Percentiles rank a stretch among this genome's conserved stretches.
Evolutionary conservation across 2,888 invertebrate genomes (phyloP).

Genomic region (Hirtodrosophila duncani): DNA sequence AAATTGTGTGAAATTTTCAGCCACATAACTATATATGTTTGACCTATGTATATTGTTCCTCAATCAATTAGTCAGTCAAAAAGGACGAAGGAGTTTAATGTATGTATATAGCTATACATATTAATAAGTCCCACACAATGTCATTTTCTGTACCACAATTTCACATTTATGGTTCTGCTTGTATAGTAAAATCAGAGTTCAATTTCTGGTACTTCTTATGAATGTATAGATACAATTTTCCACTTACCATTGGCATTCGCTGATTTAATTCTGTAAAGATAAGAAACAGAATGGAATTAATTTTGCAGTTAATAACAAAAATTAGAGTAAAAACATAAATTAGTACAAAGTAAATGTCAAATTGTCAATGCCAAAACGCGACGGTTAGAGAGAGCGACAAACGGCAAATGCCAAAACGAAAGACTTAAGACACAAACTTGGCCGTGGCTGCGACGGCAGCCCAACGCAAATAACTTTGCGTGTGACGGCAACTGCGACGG

Average conservation of each 20-base stretch:
- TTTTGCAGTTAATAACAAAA: slow-evolving; percentile 31
- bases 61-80: too few species aligned
- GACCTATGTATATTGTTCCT: too few species aligned
- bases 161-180: too few species aligned
- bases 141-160: too few species aligned
- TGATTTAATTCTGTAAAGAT: slow-evolving; percentile 78
- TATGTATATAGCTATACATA: too few species aligned
- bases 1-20: too few species aligned
- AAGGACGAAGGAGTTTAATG: too few species aligned
- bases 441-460: not conserved
- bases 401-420: slow-evolving; percentile 61
- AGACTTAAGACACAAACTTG: slow-evolving; percentile 74
- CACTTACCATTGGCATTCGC: slow-evolving; percentile 79
- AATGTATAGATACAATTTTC: slow-evolving; percentile 13
- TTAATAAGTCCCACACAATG: too few species aligned
- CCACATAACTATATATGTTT: too few species aligned
- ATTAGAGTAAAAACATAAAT: slow-evolving; percentile 47
- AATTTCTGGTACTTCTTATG: too few species aligned
- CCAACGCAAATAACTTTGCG: slow-evolving; percentile 30
- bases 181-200: too few species aligned
- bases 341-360: slow-evolving; percentile 45
- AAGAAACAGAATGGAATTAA: slow-evolving; percentile 35
- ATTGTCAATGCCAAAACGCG: slow-evolving; percentile 32
- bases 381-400: too few species aligned
- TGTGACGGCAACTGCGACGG: slow-evolving; percentile 12